Percentiles rank a stretch among this genome's conserved stretches.
phyloP scores from a whole-genome alignment of 2,113 vertebrate genomes.

The Xiphias gladius region DNA sequence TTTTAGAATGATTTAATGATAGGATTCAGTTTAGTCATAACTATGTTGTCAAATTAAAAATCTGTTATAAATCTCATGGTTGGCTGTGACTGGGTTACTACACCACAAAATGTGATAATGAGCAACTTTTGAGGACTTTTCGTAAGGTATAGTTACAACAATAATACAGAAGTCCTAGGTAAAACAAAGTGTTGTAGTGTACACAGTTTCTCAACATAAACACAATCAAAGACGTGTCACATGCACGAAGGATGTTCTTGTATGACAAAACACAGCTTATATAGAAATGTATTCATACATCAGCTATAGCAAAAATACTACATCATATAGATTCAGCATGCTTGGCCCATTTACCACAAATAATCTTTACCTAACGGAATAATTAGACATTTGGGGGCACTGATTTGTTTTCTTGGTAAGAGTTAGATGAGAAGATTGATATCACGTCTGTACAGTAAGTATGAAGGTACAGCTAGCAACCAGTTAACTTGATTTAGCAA shows the following conservation, averaged over 20 bases:
- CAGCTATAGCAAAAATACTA: neutral
- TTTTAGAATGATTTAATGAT: slow-evolving; percentile 37
- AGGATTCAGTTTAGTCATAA: slow-evolving; percentile 34
- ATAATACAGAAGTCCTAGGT: neutral
- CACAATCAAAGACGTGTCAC: neutral
- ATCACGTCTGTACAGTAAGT: neutral
- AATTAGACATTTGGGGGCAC: neutral
- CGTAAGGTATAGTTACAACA: neutral
- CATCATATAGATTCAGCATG: no score
- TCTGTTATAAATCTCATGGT: slow-evolving; percentile 19
- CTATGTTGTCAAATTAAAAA: slow-evolving; percentile 40
- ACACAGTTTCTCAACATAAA: slow-evolving; percentile 1
- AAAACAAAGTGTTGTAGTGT: neutral
- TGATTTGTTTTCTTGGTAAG: neutral
- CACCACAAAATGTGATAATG: neutral
- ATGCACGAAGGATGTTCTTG: neutral
- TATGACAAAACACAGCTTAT: neutral
- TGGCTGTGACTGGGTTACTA: neutral
- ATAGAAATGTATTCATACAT: no score
- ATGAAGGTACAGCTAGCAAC: neutral
- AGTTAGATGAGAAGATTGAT: neutral
- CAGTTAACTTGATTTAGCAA: neutral
- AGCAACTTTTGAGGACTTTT: slow-evolving; percentile 12
- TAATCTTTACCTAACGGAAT: neutral
- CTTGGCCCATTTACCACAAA: no score